Evolutionary conservation across 2,113 vertebrate genomes (phyloP), one percentile per base, ranked within the genome.

Genomic region (Neodontobutis hainanensis): DNA sequence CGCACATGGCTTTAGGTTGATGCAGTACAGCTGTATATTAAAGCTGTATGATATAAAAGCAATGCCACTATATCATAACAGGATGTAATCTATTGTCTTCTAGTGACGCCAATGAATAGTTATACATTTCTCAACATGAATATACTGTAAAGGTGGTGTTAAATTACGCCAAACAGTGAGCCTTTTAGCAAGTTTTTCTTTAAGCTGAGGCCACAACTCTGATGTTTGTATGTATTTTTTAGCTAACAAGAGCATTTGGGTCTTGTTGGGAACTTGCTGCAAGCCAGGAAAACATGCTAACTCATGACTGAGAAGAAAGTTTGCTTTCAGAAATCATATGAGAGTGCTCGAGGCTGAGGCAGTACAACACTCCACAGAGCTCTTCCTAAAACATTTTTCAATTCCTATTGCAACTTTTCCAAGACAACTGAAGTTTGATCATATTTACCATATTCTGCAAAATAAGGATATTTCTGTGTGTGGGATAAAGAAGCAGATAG

Each of bases 281-380:
- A 53, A 86, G 82, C 68, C 64, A 85, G 32, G 16, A 85, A 78
- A 83, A 88, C 80, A 80, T 84, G 65, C 74, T 75, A 87, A 87
- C 90, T 87, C 90, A 92, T 90, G 91, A 92, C 87, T 70, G 56
- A 66, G 78, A 71, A 78, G 60, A 83, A 56, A 59, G 61, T 81
- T 77, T 68, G 62, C 68, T 88, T 46, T 68, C 64, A 65, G 70
- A 68, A 83, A 83, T 92, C 90, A 92, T 91, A 87, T 90, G 88
- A 91, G 84, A 74, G n/a, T 4, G 79, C 90, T 89, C 35, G 14
- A 61, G 86, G 87, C 80, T 71, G 53, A 10, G 60, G 27, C 68
- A 80, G 73, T 50, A 81, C 78, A 19, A 49, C 16, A 48, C 9
- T 51, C 71, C 63, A 77, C 63, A 72, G 50, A 79, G 44, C 65